Percentiles rank a stretch among this genome's conserved stretches.
These are phyloP conservation scores for Drosophila persimilis DNA, from an alignment of 1,140 invertebrate genomes.

Conservation along the genomic window DNA sequence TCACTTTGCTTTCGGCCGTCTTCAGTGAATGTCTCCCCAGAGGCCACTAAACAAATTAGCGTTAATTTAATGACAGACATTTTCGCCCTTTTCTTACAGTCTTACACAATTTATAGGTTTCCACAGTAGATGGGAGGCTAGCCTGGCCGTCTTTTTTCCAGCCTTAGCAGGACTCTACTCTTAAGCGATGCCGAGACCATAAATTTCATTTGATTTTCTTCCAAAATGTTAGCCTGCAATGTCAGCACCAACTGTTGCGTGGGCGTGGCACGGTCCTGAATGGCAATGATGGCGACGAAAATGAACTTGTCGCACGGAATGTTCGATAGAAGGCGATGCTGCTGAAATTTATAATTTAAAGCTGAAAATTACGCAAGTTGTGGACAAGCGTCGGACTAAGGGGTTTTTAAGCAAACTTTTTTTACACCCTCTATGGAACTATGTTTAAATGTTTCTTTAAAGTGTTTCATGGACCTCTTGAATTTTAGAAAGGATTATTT, in stretches of 20 bases:
- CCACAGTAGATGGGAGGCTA: slow-evolving; percentile 50
- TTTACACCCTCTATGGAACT: not conserved
- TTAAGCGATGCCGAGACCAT: slow-evolving; percentile 47
- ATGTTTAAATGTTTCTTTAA: too few species aligned
- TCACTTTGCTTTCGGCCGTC: slow-evolving; percentile 26
- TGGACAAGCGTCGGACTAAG: too few species aligned
- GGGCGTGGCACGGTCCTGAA: slow-evolving; percentile 57
- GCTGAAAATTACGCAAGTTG: not conserved
- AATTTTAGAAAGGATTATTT: too few species aligned
- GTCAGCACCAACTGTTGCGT: slow-evolving; percentile 75
- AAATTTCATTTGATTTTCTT: slow-evolving; percentile 70
- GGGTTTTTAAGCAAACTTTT: not conserved
- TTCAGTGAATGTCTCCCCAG: slow-evolving; percentile 67
- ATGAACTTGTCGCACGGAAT: slow-evolving; percentile 38
- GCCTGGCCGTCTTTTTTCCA: slow-evolving; percentile 21
- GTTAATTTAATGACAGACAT: slow-evolving; percentile 79
- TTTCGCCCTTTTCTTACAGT: slow-evolving; percentile 50
- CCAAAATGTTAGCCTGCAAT: slow-evolving; percentile 50
- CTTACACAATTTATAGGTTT: slow-evolving; percentile 63
- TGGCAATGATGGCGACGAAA: slow-evolving; percentile 42
- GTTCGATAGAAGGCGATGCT: slow-evolving; percentile 7
- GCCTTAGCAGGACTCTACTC: slow-evolving; percentile 21
- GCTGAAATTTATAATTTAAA: slow-evolving; percentile 29
- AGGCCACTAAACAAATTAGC: slow-evolving; percentile 81
- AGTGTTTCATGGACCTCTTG: too few species aligned